A percentile compares a stretch with the other conserved stretches of the same genome.
These are phyloP conservation scores for Myripristis jacobus DNA, from an alignment of 2,797 vertebrate genomes.

Conservation along the genomic window DNA sequence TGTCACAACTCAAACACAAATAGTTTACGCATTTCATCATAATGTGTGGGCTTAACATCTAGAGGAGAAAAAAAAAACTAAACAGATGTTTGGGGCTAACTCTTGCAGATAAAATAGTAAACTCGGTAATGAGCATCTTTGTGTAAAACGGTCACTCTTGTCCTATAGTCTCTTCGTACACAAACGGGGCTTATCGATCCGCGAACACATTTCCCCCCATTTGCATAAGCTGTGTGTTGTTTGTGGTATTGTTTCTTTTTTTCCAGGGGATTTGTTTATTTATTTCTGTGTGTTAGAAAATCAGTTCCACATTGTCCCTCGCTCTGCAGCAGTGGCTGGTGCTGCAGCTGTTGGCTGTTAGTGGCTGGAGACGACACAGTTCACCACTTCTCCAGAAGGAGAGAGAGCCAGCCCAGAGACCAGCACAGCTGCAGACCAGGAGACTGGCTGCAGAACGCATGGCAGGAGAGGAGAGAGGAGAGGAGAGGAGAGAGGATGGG, in stretches of 20 bases:
- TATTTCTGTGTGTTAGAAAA: conserved; percentile 73
- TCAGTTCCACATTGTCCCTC: conserved; percentile 82
- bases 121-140: conserved; percentile 46
- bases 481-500: not conserved
- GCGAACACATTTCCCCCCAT: conserved; percentile 71
- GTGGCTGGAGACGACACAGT: conserved; percentile 85
- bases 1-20: conserved; percentile 68
- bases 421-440: conserved; percentile 49
- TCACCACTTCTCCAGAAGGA: conserved; percentile 85
- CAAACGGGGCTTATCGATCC: conserved; percentile 75
- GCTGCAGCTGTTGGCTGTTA: conserved; percentile 90
- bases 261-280: conserved; percentile 73
- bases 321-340: conserved; percentile 78
- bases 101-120: conserved; percentile 57
- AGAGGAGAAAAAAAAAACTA: conserved; percentile 26
- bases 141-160: conserved; percentile 63
- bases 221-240: conserved; percentile 78
- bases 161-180: conserved; percentile 60
- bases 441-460: not conserved
- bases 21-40: conserved; percentile 62
- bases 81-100: conserved; percentile 64
- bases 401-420: conserved; percentile 46
- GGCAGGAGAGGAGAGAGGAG: not conserved
- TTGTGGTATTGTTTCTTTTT: conserved; percentile 64
- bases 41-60: conserved; percentile 51